Evolutionary conservation across 2,888 invertebrate genomes (phyloP).

Genomic region (Reticulitermes lucifugus): DNA sequence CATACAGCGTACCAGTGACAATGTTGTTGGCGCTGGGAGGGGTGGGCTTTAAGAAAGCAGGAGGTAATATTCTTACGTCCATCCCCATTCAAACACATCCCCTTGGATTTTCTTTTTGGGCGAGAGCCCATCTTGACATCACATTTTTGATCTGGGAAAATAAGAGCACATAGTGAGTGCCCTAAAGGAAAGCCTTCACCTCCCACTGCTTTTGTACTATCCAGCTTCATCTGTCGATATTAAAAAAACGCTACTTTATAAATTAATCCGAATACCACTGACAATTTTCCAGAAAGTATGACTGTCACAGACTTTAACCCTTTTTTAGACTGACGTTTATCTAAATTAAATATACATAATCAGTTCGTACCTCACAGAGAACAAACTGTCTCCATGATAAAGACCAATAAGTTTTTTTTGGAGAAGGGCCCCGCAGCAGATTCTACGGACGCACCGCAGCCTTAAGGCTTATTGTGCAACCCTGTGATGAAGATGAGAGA

Average conservation of each 20-base stretch:
- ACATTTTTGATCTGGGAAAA: constrained; percentile 2
- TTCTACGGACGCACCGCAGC: no score
- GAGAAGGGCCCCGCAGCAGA: no score
- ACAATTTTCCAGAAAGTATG: no score
- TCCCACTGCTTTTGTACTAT: background rate
- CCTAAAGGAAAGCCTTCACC: constrained; percentile 1
- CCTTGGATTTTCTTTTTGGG: constrained; percentile 17
- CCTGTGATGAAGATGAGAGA: no score
- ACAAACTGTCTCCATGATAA: no score
- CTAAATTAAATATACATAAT: no score
- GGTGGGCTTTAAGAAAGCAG: constrained; percentile 7
- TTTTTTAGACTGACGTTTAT: no score
- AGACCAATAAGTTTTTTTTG: no score
- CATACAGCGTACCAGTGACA: constrained; percentile 19
- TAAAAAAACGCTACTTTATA: background rate
- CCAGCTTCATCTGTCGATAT: constrained; percentile 8
- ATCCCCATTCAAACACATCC: constrained; percentile 23
- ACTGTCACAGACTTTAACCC: no score
- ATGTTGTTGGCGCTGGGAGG: background rate
- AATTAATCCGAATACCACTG: no score
- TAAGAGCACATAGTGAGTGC: background rate
- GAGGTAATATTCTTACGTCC: constrained; percentile 11
- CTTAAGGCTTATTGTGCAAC: no score
- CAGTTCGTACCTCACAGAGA: no score
- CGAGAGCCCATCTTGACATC: constrained; percentile 36